Evolutionary conservation across 2,888 invertebrate genomes (phyloP).

Genomic region (Amiota communis): DNA sequence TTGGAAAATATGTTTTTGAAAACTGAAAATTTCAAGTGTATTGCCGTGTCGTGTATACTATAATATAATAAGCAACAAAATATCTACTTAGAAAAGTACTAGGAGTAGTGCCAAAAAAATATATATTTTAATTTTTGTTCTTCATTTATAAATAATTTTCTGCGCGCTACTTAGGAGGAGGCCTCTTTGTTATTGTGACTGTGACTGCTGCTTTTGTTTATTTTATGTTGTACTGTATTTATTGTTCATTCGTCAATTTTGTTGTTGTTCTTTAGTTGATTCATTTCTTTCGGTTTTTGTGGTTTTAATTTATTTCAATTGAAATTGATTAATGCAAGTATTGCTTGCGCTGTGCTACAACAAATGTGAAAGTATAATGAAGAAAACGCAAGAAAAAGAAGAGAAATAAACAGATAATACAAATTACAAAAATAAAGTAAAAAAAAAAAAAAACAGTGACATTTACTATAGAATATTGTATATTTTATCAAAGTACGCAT

Average conservation of each 20-base stretch:
- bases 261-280: conserved; percentile 47
- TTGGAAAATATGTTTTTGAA: not conserved
- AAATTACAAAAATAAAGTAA: not conserved
- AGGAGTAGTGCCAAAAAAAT: too few species aligned
- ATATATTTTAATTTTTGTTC: too few species aligned
- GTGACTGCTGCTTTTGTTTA: not conserved
- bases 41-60: too few species aligned
- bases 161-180: too few species aligned
- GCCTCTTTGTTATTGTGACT: not conserved
- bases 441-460: not conserved
- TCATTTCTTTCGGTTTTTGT: conserved; percentile 53
- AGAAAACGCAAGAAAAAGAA: conserved; percentile 1
- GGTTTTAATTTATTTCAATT: conserved; percentile 50
- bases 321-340: conserved; percentile 43
- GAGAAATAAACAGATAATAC: conserved; percentile 1
- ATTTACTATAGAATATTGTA: not conserved
- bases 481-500: not conserved
- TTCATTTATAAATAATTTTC: too few species aligned
- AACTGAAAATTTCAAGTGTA: not conserved
- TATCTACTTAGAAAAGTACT: too few species aligned
- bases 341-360: not conserved
- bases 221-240: not conserved
- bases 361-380: not conserved
- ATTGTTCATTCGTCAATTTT: conserved; percentile 37
- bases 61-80: too few species aligned